phyloP scores from a whole-genome alignment of 2,888 invertebrate species.

The Drosophila atripex region DNA sequence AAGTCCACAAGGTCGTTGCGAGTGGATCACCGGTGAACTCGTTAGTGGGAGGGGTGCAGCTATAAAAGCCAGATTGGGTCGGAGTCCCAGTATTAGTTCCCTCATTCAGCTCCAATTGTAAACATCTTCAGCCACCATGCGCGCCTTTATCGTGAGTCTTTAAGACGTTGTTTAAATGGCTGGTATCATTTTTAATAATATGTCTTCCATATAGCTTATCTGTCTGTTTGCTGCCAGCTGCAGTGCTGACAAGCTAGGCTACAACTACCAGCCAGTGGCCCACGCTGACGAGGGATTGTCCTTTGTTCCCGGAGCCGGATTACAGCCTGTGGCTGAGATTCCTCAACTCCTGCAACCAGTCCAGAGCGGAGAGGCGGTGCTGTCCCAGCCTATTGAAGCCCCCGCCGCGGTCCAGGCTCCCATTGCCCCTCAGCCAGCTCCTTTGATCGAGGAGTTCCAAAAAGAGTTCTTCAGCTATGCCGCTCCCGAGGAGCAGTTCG shows the following conservation, averaged over 20 bases:
- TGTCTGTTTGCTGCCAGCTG: constrained; percentile 68
- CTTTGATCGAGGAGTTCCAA: constrained; percentile 63
- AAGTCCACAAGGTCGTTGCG: constrained; percentile 63
- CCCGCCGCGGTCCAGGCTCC: constrained; percentile 26
- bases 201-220: constrained; percentile 48
- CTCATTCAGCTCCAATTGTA: constrained; percentile 46
- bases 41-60: constrained; percentile 50
- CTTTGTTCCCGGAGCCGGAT: constrained; percentile 41
- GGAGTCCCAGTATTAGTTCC: constrained; percentile 60
- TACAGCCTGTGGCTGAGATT: constrained; percentile 17
- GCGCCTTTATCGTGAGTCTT: constrained; percentile 70
- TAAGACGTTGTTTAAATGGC: not conserved
- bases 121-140: constrained; percentile 51
- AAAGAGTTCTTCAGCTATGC: constrained; percentile 81
- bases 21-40: constrained; percentile 18
- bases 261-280: constrained; percentile 74
- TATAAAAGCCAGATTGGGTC: constrained; percentile 57
- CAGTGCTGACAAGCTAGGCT: constrained; percentile 71
- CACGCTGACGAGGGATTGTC: constrained; percentile 63
- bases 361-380: constrained; percentile 61
- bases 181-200: not conserved
- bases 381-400: constrained; percentile 58
- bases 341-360: constrained; percentile 31
- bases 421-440: constrained; percentile 55
- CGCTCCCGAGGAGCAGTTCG: constrained; percentile 81